Evolutionary conservation across 1,140 invertebrate genomes (phyloP).

Genomic region (Cryptotermes secundus): DNA sequence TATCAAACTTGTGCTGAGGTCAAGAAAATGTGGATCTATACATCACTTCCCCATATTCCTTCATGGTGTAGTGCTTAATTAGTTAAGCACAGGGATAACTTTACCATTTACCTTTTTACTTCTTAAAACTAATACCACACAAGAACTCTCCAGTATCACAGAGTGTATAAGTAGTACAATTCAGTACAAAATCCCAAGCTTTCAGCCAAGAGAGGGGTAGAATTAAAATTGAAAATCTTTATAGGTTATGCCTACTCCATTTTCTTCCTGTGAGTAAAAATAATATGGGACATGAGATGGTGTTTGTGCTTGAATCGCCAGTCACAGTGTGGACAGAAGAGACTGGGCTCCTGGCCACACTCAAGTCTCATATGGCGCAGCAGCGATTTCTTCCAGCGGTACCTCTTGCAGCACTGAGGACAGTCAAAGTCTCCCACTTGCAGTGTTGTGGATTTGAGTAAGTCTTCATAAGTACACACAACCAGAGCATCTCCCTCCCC

Average conservation of each 20-base stretch:
- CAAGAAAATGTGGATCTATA: no score
- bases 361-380: constrained; percentile 47
- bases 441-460: neutral
- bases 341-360: constrained; percentile 31
- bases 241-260: neutral
- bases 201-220: no score
- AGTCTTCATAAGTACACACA: neutral
- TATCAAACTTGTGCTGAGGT: no score
- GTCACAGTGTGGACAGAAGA: constrained; percentile 24
- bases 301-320: constrained; percentile 29
- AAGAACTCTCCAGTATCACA: no score
- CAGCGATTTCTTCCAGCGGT: constrained; percentile 37
- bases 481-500: neutral
- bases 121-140: no score
- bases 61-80: no score
- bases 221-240: no score
- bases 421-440: constrained; percentile 32
- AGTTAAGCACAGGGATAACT: no score
- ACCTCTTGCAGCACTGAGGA: constrained; percentile 39
- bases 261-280: neutral
- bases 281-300: constrained; percentile 15
- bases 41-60: no score
- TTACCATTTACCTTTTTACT: no score
- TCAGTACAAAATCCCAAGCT: no score
- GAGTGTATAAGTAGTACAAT: no score